phyloP scores from a whole-genome alignment of 1,140 invertebrate genomes.

The Cyclina sinensis region DNA sequence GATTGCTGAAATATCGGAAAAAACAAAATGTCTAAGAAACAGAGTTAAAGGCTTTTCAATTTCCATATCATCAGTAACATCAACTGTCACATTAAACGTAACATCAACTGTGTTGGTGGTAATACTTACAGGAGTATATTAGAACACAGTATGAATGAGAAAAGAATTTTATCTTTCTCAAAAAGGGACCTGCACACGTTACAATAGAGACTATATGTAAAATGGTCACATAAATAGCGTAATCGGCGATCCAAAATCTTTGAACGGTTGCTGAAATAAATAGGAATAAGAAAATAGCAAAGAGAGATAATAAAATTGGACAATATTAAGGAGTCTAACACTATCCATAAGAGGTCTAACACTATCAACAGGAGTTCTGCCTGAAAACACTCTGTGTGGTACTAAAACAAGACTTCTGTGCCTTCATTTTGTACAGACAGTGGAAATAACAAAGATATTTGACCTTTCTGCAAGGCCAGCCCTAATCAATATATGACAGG shows the following conservation, averaged over 20 bases:
- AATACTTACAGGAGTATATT: conserved; percentile 87
- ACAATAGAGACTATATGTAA: conserved; percentile 85
- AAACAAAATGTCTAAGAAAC: conserved; percentile 1
- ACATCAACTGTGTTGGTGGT: not conserved
- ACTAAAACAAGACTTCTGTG: too few relatives aligned
- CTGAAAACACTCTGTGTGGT: too few relatives aligned
- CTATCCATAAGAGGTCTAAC: too few relatives aligned
- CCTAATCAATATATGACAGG: too few relatives aligned
- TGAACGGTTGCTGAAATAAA: conserved; percentile 86
- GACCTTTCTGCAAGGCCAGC: too few relatives aligned
- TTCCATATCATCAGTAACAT: not conserved
- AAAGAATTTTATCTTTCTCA: conserved; percentile 86
- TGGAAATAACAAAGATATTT: too few relatives aligned
- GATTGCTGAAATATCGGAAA: conserved; percentile 84
- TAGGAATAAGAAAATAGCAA: not conserved
- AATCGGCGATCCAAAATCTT: conserved; percentile 84
- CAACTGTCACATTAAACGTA: not conserved
- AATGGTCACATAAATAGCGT: conserved; percentile 86
- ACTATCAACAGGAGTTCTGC: too few relatives aligned
- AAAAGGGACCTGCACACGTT: conserved; percentile 86
- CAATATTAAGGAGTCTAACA: not conserved
- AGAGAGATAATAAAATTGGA: not conserved
- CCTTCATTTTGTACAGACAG: too few relatives aligned
- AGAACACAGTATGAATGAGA: conserved; percentile 86
- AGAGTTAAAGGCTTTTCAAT: not conserved